Evolutionary conservation across 1,140 invertebrate genomes (phyloP).

Genomic region (Drosophila kurseongensis): DNA sequence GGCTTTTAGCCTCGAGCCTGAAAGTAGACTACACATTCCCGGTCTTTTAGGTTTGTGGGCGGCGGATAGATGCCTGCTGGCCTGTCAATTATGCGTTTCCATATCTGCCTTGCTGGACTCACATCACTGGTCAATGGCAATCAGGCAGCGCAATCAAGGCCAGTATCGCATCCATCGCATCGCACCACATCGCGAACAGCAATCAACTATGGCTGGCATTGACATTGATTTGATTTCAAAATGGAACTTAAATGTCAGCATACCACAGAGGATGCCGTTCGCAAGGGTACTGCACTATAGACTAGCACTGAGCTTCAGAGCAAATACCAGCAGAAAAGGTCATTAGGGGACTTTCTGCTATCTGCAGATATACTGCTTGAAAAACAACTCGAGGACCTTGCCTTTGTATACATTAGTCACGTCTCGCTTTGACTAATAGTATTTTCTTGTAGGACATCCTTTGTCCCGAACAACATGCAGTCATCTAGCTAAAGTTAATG

Average conservation of each 20-base stretch:
- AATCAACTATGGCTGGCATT: constrained; percentile 41
- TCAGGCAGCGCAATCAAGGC: constrained; percentile 37
- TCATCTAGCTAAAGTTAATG: constrained; percentile 33
- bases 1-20: constrained; percentile 24
- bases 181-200: constrained; percentile 15
- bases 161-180: constrained; percentile 9
- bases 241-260: constrained; percentile 52
- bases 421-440: constrained; percentile 36
- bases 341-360: constrained; percentile 19
- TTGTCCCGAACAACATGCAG: constrained; percentile 12
- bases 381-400: background rate
- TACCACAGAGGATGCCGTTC: constrained; percentile 7
- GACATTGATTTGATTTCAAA: constrained; percentile 70
- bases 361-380: constrained; percentile 4
- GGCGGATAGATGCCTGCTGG: constrained; percentile 5
- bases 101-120: constrained; percentile 1
- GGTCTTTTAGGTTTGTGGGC: background rate
- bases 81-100: constrained; percentile 25
- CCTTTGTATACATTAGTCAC: constrained; percentile 28
- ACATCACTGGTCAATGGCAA: constrained; percentile 41
- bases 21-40: constrained; percentile 46
- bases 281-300: background rate
- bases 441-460: constrained; percentile 41
- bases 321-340: constrained; percentile 12
- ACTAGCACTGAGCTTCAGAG: background rate